Base-by-base conservation (phyloP, 2,888 invertebrate genomes). In the Drosophila aldrichi region DNA sequence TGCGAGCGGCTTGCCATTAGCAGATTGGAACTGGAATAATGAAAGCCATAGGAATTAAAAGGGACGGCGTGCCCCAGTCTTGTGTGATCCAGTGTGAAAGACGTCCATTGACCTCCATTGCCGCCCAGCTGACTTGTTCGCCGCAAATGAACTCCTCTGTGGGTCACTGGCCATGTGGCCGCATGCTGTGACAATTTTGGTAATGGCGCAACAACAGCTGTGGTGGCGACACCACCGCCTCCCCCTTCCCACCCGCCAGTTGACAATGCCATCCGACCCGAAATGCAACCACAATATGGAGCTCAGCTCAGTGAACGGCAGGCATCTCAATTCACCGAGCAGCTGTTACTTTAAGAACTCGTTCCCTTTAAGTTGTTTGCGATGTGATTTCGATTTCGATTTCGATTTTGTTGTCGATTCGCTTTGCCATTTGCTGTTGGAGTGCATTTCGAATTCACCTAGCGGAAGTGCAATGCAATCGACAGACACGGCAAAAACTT, bases 171-270 rank as follows among this genome's bases (percentile, higher is more conserved):
- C 56, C 64, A 57, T 72, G 73, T 69, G 69, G 69, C 56, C 78
- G 69, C 71, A 74, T 14, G 79, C 86, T 88, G 88, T 82, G 75
- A 82, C 86, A 77, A 85, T 85, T 84, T 89, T 74, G 88, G 76
- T 66, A 74, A 67, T 72, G 87, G 69, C 51, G 41, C 55, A 64
- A 25, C 61, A 43, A 64, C 87, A 83, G 74, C 69, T 71, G 69
- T 67, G 67, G 74, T 67, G 74, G 74, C 66, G 64, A 25, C 57
- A 63, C 57, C 55, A 18, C 14, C n/a, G 1, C 10, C 25, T 8
- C 1, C 29, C 29, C 29, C 4, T 1, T 1, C 29, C 29, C 29
- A 7, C 7, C 29, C 29, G 20, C 52, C n/a, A 14, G 57, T 52
- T 56, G 64, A 70, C 73, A 82, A 82, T 78, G 81, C 73, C 49